Conservation (phyloP, 1,140 invertebrate genomes). For the Daktulosphaira vitifoliae region DNA sequence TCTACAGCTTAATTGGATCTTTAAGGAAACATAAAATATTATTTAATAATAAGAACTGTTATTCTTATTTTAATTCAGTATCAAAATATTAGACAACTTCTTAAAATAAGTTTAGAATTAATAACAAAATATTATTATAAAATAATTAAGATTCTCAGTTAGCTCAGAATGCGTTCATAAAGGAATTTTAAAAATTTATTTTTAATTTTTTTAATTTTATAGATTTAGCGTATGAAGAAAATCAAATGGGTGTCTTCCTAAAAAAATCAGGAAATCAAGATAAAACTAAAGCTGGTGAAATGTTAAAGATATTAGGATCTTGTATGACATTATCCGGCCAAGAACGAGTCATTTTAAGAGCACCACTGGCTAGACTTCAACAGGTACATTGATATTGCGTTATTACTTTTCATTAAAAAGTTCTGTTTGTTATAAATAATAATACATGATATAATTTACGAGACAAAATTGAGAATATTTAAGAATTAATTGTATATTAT, state of each 20-base stretch:
- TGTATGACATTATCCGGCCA: constrained; percentile 91
- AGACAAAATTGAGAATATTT: not conserved
- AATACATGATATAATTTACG: not conserved
- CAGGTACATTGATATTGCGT: constrained; percentile 53
- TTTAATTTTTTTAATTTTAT: constrained; percentile 38
- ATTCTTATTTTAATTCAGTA: too few relatives aligned
- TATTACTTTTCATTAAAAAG: not conserved
- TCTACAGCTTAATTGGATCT: too few relatives aligned
- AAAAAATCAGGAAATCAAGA: constrained; percentile 89
- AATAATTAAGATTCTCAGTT: too few relatives aligned
- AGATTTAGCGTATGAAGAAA: constrained; percentile 90
- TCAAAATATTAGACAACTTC: too few relatives aligned
- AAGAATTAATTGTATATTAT: not conserved
- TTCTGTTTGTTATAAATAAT: not conserved
- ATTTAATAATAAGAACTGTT: too few relatives aligned
- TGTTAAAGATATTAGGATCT: constrained; percentile 90
- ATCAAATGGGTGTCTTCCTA: constrained; percentile 86
- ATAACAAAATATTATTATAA: too few relatives aligned
- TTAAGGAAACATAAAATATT: too few relatives aligned
- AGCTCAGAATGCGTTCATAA: too few relatives aligned
- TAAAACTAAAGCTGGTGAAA: constrained; percentile 79
- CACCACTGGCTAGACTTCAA: constrained; percentile 80
- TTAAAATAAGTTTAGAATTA: too few relatives aligned
- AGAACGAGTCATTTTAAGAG: constrained; percentile 76
- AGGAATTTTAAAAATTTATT: too few relatives aligned